Conservation (phyloP, 2,888 invertebrate species). For the Exephanes ischioxanthus region DNA sequence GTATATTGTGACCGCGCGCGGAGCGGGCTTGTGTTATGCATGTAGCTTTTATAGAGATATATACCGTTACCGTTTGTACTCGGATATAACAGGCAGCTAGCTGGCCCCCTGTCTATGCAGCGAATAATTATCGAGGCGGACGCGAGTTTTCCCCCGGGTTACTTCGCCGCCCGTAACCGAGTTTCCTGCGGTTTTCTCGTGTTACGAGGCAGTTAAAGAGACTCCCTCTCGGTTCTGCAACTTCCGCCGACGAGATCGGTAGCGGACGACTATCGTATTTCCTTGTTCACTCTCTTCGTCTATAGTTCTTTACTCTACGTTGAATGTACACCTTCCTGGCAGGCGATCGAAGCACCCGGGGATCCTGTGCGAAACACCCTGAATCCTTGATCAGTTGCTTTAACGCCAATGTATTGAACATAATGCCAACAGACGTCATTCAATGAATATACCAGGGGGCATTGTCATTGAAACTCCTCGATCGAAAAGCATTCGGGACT, state of each 20-base stretch:
- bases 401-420: slow-evolving; percentile 18
- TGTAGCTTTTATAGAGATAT: not conserved
- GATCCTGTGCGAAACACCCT: slow-evolving; percentile 21
- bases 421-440: not conserved
- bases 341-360: slow-evolving; percentile 19
- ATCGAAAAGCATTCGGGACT: no score
- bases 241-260: slow-evolving; percentile 35
- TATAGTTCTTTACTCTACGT: slow-evolving; percentile 37
- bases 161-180: slow-evolving; percentile 62
- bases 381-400: slow-evolving; percentile 46
- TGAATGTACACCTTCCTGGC: slow-evolving; percentile 2
- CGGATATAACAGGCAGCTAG: slow-evolving; percentile 1
- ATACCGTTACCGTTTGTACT: not conserved
- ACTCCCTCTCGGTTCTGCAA: slow-evolving; percentile 13
- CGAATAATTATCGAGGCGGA: slow-evolving; percentile 60
- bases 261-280: slow-evolving; percentile 51
- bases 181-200: slow-evolving; percentile 78
- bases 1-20: not conserved
- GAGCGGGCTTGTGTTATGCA: not conserved
- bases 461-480: not conserved
- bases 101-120: slow-evolving; percentile 29
- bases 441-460: not conserved
- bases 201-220: slow-evolving; percentile 77
- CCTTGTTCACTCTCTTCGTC: slow-evolving; percentile 48
- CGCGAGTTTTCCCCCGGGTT: slow-evolving; percentile 55